Conservation (phyloP, 2,888 invertebrate genomes). For the Eucriotettix oculatus region DNA sequence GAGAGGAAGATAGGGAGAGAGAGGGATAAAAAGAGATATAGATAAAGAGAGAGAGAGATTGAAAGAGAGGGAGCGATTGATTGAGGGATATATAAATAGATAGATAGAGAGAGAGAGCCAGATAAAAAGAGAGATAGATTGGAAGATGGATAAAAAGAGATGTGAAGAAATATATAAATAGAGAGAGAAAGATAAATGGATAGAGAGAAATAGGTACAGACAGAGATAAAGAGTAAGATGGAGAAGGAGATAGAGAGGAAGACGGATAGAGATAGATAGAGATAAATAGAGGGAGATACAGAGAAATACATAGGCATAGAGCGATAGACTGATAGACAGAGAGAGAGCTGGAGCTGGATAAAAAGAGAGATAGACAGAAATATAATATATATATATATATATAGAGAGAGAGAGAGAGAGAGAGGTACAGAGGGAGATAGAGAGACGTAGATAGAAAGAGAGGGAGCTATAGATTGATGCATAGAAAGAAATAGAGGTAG, state of each 20-base stretch:
- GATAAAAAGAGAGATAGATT: background rate
- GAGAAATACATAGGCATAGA: background rate
- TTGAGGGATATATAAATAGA: background rate
- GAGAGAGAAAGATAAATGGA: background rate
- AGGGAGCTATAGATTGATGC: too few species aligned
- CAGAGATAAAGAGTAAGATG: too few species aligned
- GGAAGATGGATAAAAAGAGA: background rate
- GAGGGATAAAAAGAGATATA: too few species aligned
- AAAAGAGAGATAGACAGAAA: too few species aligned
- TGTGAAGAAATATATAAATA: background rate
- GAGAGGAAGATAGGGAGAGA: background rate
- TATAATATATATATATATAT: too few species aligned
- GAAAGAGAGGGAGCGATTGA: background rate
- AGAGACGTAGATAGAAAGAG: background rate
- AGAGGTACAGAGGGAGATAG: background rate
- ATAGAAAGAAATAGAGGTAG: too few species aligned
- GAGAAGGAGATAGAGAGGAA: too few species aligned
- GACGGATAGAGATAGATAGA: too few species aligned
- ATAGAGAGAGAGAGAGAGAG: too few species aligned
- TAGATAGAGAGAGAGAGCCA: background rate
- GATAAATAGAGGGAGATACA: background rate
- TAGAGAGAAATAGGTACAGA: background rate
- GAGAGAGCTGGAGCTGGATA: too few species aligned
- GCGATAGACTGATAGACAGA: background rate
- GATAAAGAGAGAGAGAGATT: background rate